Evolutionary conservation across 2,113 vertebrate genomes (phyloP), one percentile per base, ranked within the genome.

Genomic region (Ochotona curzoniae): DNA sequence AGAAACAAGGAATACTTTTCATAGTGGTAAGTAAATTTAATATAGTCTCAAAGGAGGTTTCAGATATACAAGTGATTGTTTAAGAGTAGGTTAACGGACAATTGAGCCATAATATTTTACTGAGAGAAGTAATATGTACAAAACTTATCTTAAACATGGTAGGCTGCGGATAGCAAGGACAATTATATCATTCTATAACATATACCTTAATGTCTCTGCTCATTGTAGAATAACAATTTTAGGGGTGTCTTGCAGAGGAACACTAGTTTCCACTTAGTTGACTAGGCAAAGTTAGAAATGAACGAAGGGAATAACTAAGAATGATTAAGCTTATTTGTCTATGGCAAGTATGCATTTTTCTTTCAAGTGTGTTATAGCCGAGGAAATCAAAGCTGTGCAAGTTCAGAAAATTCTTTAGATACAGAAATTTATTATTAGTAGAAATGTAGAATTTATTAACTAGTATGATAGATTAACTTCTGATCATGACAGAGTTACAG

Each of bases 71-170:
- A 64, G 74, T 80, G 35, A 74, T 49, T 71, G 89, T 89, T 78
- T 67, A 54, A 87, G 28, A 67, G 49, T 64, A 49, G 2, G 10
- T 71, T 93, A 28, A 73, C 81, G 11, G 12, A 64, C 81, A 95
- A 95, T 78, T 66, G 54, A 92, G 26, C 49, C 66, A 84, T 92
- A 81, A 78, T 47, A 95, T 69, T 87, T 93, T 80, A 80, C 54
- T 61, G 25, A 38, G 38, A 87, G 6, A 89, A 66, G 1, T 35
- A 73, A 74, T 28, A 74, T 63, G 3, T 51, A 69, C 32, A 38
- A 51, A 76, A 8, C 20, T 90, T 91, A 76, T 78, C 17, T 61
- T 90, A 67, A 84, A 60, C 6, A 13, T 57, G 47, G 67, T 38
- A 70, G 23, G 13, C 15, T 78, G 26, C 32, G 23, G 20, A 75